Evolutionary conservation across 2,888 invertebrate species (phyloP), one percentile per base, ranked within the genome.

Genomic region (Pseudoips prasinana): DNA sequence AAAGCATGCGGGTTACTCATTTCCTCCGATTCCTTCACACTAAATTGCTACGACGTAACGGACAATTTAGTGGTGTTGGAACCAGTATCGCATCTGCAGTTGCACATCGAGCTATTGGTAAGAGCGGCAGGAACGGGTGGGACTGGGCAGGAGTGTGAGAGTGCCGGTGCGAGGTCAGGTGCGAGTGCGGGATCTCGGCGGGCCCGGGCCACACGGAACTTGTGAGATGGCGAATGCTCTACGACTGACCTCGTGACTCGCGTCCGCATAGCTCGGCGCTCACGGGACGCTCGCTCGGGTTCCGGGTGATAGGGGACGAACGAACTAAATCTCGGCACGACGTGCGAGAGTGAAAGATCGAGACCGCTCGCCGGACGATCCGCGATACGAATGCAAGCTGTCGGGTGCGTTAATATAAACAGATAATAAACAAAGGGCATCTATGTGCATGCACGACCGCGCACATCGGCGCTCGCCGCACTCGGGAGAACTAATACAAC

Each of bases 201-300:
- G 42, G 59, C 58, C 60, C 64, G 68, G 68, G 73, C 74, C 79
- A 80, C 82, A 73, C 83, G 80, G 89, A 87, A 89, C 89, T 89
- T 85, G 85, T 88, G 89, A 89, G 89, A 89, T 89, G 89, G 89
- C 88, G 75, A 75, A 80, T 85, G 83, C 81, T 85, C 82, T 84
- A 85, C 82, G 83, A 84, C 83, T 84, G 84, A 85, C 83, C 81
- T 83, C 82, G 79, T 75, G 76, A 69, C 74, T 68, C 66, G 75
- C 73, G 79, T 65, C n/a, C n/a, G n/a, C n/a, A n/a, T n/a, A 72
- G 78, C 75, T 56, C 64, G 63, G 62, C 61, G 70, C 72, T 64
- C 61, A 66, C 69, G 74, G 44, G n/a, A n/a, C n/a, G n/a, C n/a
- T n/a, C 78, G 73, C 75, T 67, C 71, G 78, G 74, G 64, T 66